Conservation (phyloP, 2,113 vertebrate species). For the Sander vitreus region DNA sequence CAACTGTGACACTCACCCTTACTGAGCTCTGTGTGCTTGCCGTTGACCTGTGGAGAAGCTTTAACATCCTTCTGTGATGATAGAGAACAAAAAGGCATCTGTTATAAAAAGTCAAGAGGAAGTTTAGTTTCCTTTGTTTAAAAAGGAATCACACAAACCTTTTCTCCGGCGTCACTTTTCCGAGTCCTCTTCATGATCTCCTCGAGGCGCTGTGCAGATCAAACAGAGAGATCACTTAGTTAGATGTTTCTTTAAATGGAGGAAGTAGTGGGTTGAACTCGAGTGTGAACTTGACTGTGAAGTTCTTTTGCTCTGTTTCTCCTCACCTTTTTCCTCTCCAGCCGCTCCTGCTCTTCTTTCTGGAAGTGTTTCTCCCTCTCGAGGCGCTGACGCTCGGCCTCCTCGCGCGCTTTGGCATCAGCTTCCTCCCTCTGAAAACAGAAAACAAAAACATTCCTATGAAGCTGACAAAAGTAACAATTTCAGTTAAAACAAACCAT, state of each 20-base stretch:
- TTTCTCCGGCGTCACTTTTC: conserved; percentile 89
- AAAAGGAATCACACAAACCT: conserved; percentile 79
- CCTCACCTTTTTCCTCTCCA: conserved; percentile 94
- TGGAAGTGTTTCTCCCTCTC: conserved; percentile 98
- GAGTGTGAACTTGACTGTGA: not conserved
- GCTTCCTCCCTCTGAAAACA: conserved; percentile 88
- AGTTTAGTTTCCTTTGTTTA: not conserved
- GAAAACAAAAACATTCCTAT: not conserved
- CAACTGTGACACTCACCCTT: conserved; percentile 63
- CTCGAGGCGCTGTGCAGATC: conserved; percentile 90
- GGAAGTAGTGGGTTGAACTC: not conserved
- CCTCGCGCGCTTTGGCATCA: conserved; percentile 88
- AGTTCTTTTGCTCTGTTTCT: not conserved
- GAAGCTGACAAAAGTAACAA: not conserved
- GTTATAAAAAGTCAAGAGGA: conserved; percentile 2
- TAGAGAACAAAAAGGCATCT: conserved; percentile 27
- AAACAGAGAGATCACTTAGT: conserved; percentile 39
- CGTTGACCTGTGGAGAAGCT: conserved; percentile 81
- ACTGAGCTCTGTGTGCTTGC: conserved; percentile 80
- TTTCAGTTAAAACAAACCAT: not conserved
- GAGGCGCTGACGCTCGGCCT: conserved; percentile 88
- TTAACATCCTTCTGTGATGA: conserved; percentile 84
- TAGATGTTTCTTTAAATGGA: not conserved
- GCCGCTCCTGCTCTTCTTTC: conserved; percentile 94
- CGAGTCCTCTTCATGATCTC: conserved; percentile 99